Base-by-base conservation (phyloP, 2,797 vertebrate genomes). In the Sylvia borin region DNA sequence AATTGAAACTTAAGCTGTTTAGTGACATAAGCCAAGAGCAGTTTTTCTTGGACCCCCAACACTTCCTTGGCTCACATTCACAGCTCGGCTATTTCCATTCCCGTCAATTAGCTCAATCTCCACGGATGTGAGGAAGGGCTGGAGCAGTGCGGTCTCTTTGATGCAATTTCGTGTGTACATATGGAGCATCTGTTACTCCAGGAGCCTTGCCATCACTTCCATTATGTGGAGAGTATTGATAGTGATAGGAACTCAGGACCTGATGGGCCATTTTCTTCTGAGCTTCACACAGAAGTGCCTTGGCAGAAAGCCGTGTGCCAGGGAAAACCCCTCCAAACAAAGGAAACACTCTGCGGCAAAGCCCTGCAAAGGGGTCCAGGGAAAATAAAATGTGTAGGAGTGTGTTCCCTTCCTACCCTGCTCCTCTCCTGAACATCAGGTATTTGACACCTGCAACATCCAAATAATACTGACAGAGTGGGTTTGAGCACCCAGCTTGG, bases 1-100 rank as follows among this genome's bases (percentile, higher is more conserved):
- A 97, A 97, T 96, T 91, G 96, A 96, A 97, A 97, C 84, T 96
- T 97, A 97, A 97, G 95, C 96, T 95, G 78, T 93, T 96, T 75
- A 90, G 94, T 80, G 88, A 36, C 92, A 71, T 74, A 92, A 97
- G 96, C 95, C 97, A 97, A 97, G 77, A 48, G 80, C 81, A 64
- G 26, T 95, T 97, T 97, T 95, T 96, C 97, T 96, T 95, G 92
- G 96, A 92, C 95, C 93, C 96, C 93, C 96, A 96, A 74, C 94
- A 97, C 88, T 97, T 96, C 95, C 93, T 97, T 97, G 97, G 97
- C 94, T 58, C 88, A 55, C 89, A 62, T 82, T 68, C 60, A 1
- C 85, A 62, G 91, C 75, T 97, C 75, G 34, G 61, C 91, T 95
- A 79, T 97, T 97, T 94, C 88, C 77, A 60, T 84, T 95, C 96